phyloP scores from a whole-genome alignment of 2,888 invertebrate genomes.

The Caenorhabditis japonica region DNA sequence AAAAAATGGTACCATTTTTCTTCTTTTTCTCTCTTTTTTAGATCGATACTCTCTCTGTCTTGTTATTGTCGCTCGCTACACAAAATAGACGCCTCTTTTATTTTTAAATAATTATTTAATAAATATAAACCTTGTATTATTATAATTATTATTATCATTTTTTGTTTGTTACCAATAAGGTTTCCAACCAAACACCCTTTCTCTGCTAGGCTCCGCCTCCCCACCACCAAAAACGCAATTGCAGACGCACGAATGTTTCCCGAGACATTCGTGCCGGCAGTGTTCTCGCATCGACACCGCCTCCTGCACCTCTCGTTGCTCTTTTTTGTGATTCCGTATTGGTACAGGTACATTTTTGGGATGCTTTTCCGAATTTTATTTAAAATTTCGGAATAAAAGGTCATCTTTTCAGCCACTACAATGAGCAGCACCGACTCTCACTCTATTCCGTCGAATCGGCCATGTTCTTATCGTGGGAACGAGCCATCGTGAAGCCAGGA shows the following conservation, averaged over 20 bases:
- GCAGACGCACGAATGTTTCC: slow-evolving; percentile 49
- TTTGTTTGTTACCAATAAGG: too few species aligned
- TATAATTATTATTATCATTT: too few species aligned
- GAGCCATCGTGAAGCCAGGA: slow-evolving; percentile 71
- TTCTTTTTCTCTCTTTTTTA: background rate
- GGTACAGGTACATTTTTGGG: slow-evolving; percentile 53
- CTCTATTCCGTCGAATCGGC: slow-evolving; percentile 72
- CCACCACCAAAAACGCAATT: too few species aligned
- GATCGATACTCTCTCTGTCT: background rate
- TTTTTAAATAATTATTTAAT: too few species aligned
- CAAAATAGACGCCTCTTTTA: too few species aligned
- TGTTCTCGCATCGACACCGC: slow-evolving; percentile 57
- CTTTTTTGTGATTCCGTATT: slow-evolving; percentile 58
- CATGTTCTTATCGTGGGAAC: slow-evolving; percentile 72
- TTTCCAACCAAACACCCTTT: too few species aligned
- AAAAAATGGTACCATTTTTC: slow-evolving; percentile 1
- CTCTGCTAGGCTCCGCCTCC: too few species aligned
- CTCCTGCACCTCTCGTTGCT: slow-evolving; percentile 54
- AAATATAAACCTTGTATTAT: too few species aligned
- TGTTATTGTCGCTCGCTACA: too few species aligned
- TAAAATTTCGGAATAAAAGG: background rate
- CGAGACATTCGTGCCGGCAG: slow-evolving; percentile 44
- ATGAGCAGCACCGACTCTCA: slow-evolving; percentile 70
- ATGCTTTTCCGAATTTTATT: background rate
- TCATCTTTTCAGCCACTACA: slow-evolving; percentile 64